Percentiles rank a stretch among this genome's conserved stretches.
phyloP scores from a whole-genome alignment of 1,140 invertebrate species.

The Hylyphantes graminicola region DNA sequence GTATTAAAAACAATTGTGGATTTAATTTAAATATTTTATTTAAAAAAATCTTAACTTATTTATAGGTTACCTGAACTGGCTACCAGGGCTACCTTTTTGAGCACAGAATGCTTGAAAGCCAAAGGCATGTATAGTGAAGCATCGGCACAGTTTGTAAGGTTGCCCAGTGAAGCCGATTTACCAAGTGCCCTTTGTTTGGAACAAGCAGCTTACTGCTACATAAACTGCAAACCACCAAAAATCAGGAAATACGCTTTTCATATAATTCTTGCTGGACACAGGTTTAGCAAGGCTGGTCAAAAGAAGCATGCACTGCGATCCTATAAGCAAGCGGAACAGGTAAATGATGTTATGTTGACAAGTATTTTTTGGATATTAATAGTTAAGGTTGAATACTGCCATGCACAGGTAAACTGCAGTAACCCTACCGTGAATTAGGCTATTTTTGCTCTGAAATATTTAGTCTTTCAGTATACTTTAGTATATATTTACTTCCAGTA shows the following conservation, averaged over 20 bases:
- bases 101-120: conserved; percentile 85
- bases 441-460: no score
- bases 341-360: conserved; percentile 65
- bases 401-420: no score
- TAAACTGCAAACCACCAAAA: conserved; percentile 79
- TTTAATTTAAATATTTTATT: background rate
- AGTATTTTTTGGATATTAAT: no score
- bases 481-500: no score
- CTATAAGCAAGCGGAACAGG: conserved; percentile 92
- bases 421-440: no score
- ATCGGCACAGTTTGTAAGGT: conserved; percentile 90
- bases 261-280: conserved; percentile 92
- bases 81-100: conserved; percentile 87
- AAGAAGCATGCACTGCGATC: conserved; percentile 89
- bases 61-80: conserved; percentile 87
- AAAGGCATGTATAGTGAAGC: conserved; percentile 84
- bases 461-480: no score
- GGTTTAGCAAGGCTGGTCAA: conserved; percentile 89
- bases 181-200: conserved; percentile 86
- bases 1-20: background rate
- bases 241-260: conserved; percentile 97
- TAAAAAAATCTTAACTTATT: background rate
- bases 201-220: conserved; percentile 94
- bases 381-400: no score
- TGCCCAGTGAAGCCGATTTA: conserved; percentile 93